Evolutionary conservation across 2,797 vertebrate species (phyloP).

Genomic region (Poeciliopsis presidionis): DNA sequence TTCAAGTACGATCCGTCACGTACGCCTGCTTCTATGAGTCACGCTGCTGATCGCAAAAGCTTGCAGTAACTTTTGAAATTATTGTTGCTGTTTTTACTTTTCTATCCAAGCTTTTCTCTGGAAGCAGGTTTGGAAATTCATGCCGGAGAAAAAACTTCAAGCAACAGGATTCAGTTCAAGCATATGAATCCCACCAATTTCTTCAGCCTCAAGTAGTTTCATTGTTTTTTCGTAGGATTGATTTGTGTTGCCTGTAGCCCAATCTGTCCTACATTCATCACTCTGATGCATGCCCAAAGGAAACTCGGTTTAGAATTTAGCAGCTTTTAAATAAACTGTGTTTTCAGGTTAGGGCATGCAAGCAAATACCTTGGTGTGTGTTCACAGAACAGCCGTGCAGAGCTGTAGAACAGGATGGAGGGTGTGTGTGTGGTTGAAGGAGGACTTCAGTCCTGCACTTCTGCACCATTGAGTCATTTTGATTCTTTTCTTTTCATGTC

Average conservation of each 20-base stretch:
- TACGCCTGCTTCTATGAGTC: neutral
- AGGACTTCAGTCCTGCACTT: neutral
- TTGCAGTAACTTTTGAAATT: neutral
- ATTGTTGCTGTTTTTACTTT: neutral
- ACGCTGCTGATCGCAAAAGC: neutral
- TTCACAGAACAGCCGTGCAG: neutral
- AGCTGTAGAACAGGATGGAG: neutral
- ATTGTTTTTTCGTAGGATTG: neutral
- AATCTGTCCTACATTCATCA: neutral
- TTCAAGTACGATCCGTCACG: neutral
- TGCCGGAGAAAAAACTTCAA: neutral
- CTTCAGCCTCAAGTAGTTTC: neutral
- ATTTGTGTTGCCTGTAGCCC: neutral
- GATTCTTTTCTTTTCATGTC: neutral
- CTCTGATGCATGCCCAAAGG: neutral
- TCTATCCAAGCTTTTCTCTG: neutral
- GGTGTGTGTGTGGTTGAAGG: neutral
- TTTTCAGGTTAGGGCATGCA: neutral
- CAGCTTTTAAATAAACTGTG: neutral
- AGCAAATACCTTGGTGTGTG: neutral
- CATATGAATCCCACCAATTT: neutral
- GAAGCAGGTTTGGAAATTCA: neutral
- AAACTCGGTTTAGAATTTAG: neutral
- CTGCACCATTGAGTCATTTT: neutral
- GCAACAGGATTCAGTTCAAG: neutral